Conservation (phyloP, 2,888 invertebrate species). For the Drosophila prolongata region DNA sequence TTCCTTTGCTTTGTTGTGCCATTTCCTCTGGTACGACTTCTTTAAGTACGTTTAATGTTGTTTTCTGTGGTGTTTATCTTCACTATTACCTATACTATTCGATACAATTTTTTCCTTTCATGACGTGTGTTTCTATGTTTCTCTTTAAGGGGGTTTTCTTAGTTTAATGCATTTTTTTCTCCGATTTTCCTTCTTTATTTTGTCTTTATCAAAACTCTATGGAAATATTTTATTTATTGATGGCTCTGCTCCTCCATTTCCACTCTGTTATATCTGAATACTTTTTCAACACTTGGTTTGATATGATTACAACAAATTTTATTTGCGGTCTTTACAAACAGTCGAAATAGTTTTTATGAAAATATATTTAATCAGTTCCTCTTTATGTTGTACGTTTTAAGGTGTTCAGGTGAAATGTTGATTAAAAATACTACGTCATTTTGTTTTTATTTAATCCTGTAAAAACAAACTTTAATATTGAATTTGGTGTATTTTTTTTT, state of each 20-base stretch:
- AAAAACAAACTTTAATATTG: too few relatives aligned
- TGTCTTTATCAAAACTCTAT: neutral
- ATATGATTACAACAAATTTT: too few relatives aligned
- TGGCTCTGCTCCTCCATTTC: neutral
- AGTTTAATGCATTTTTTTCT: neutral
- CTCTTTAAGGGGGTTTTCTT: neutral
- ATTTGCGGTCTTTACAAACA: too few relatives aligned
- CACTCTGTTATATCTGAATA: neutral
- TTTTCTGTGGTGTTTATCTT: conserved; percentile 16
- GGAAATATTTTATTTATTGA: neutral
- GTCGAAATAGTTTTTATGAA: too few relatives aligned
- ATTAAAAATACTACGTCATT: too few relatives aligned
- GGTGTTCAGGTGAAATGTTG: too few relatives aligned
- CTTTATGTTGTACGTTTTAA: too few relatives aligned
- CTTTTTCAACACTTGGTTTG: neutral
- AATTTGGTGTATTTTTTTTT: too few relatives aligned
- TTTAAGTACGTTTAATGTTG: conserved; percentile 17
- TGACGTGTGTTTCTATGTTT: conserved; percentile 2
- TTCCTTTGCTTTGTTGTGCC: conserved; percentile 1
- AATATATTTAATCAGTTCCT: too few relatives aligned
- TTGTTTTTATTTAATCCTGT: too few relatives aligned
- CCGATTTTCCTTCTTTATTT: neutral
- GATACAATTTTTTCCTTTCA: neutral
- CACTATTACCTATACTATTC: conserved; percentile 17
- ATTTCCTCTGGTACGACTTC: neutral